Evolutionary conservation across 1,140 invertebrate species (phyloP).

Genomic region (Caerostris extrusa): DNA sequence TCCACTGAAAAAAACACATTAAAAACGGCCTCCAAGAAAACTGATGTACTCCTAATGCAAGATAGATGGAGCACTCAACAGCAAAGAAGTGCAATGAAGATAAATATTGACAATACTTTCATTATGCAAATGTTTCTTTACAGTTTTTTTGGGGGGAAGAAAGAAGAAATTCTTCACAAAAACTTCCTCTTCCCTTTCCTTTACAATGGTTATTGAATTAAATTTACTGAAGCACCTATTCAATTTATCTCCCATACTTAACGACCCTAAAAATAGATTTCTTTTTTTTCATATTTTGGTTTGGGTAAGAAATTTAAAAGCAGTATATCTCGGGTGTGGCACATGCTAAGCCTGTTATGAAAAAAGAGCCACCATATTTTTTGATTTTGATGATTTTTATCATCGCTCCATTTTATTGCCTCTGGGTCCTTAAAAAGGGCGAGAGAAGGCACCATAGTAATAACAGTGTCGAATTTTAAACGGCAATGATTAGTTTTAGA

Average conservation of each 20-base stretch:
- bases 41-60: conserved; percentile 28
- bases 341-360: background rate
- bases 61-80: conserved; percentile 43
- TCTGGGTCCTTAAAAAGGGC: background rate
- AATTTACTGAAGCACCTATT: conserved; percentile 53
- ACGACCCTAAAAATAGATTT: background rate
- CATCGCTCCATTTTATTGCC: conserved; percentile 44
- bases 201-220: conserved; percentile 70
- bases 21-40: background rate
- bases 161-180: background rate
- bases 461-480: conserved; percentile 66
- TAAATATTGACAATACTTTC: conserved; percentile 73
- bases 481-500: conserved; percentile 8
- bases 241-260: conserved; percentile 50
- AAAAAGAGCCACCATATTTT: conserved; percentile 9
- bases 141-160: background rate
- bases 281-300: background rate
- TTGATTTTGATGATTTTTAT: conserved; percentile 51
- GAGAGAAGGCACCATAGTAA: background rate
- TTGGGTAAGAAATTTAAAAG: background rate
- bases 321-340: background rate
- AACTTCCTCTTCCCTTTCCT: background rate
- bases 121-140: conserved; percentile 68
- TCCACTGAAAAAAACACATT: conserved; percentile 33
- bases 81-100: conserved; percentile 65